phyloP scores from a whole-genome alignment of 2,113 vertebrate genomes.

The Misgurnus mizolepis region DNA sequence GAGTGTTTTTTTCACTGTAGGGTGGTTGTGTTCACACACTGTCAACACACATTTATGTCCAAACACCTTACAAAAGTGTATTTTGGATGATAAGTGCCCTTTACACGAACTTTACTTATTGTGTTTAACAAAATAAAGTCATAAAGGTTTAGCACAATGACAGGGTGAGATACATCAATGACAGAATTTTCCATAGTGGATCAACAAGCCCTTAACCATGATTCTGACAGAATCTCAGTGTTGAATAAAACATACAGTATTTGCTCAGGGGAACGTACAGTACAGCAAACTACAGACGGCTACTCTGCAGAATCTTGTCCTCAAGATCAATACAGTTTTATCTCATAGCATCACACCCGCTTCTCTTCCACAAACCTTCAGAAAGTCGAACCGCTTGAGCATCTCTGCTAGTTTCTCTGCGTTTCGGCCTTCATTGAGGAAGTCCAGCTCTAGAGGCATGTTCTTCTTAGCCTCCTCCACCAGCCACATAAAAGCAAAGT shows the following conservation, averaged over 20 bases:
- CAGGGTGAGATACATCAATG: neutral
- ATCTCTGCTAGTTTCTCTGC: slow-evolving; percentile 87
- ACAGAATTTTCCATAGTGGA: neutral
- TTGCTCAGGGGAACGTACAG: neutral
- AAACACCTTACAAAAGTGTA: too few relatives aligned
- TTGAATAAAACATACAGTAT: neutral
- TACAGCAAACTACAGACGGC: too few relatives aligned
- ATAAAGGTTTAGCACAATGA: neutral
- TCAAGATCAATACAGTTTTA: neutral
- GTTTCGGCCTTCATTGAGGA: slow-evolving; percentile 93
- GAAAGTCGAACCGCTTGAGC: slow-evolving; percentile 85
- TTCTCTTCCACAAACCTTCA: slow-evolving; percentile 75
- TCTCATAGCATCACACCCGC: neutral
- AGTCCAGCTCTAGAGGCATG: slow-evolving; percentile 93
- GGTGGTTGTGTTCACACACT: too few relatives aligned
- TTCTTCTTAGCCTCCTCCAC: slow-evolving; percentile 98
- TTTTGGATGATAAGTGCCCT: too few relatives aligned
- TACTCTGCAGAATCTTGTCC: neutral
- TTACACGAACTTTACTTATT: too few relatives aligned
- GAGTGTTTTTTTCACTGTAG: too few relatives aligned
- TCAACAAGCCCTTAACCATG: neutral
- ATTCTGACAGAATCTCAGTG: neutral
- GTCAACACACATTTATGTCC: too few relatives aligned
- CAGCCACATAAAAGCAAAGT: slow-evolving; percentile 97
- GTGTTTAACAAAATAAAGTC: neutral